These are phyloP conservation scores for Macrobrachium rosenbergii DNA, from an alignment of 1,140 invertebrate species.

Conservation along the genomic window DNA sequence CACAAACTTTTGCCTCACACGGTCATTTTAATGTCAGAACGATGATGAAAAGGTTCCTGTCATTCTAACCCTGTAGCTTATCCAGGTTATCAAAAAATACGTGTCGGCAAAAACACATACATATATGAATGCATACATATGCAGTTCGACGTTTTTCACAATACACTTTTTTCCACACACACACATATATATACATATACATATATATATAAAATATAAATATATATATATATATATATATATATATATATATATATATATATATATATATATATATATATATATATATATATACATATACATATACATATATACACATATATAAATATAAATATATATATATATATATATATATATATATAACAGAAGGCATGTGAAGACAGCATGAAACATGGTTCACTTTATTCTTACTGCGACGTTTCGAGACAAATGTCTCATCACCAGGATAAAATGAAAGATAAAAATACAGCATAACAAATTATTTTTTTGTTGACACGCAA, in stretches of 20 bases:
- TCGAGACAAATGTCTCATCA: too few relatives aligned
- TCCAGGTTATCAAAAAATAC: not conserved
- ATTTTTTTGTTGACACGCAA: too few relatives aligned
- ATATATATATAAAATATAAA: not conserved
- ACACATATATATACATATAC: conserved; percentile 18
- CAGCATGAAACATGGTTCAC: too few relatives aligned
- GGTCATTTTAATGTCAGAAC: too few relatives aligned
- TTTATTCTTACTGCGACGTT: too few relatives aligned
- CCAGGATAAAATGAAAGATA: too few relatives aligned
- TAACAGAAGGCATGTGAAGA: too few relatives aligned
- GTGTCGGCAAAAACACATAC: not conserved
- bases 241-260: conserved; percentile 16
- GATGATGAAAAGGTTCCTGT: too few relatives aligned
- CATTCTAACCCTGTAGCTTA: too few relatives aligned
- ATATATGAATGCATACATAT: conserved; percentile 4
- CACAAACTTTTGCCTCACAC: not conserved
- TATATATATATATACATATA: not conserved
- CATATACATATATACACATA: not conserved
- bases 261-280: conserved; percentile 11
- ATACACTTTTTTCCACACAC: not conserved
- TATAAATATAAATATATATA: conserved; percentile 4
- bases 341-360: not conserved
- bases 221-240: conserved; percentile 27
- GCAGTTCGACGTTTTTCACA: too few relatives aligned
- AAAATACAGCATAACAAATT: too few relatives aligned